Percentiles rank a stretch among this genome's conserved stretches.
phyloP scores from a whole-genome alignment of 2,888 invertebrate species.

The Alloplasta piceator region DNA sequence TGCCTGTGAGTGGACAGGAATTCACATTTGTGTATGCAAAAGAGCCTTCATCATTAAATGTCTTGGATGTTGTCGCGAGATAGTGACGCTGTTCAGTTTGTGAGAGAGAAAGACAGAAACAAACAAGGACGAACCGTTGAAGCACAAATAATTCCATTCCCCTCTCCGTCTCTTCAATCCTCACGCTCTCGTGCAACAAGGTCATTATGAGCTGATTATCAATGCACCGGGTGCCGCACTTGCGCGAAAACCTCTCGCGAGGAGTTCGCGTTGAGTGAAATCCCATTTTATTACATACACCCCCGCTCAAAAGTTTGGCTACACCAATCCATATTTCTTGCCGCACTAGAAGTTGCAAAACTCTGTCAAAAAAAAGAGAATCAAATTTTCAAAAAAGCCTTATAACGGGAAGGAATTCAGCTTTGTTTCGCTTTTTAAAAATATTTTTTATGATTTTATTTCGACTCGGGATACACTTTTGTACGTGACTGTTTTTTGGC shows the following conservation, averaged over 20 bases:
- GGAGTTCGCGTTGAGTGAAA: background rate
- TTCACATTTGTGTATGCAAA: conserved; percentile 45
- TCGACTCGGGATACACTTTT: no score
- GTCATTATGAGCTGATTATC: conserved; percentile 68
- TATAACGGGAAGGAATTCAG: no score
- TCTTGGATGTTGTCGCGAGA: conserved; percentile 33
- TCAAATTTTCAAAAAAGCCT: no score
- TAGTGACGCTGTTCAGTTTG: background rate
- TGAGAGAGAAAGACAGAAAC: conserved; percentile 46
- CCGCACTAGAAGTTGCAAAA: no score
- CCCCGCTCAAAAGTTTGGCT: no score
- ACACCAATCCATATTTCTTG: no score
- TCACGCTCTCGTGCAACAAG: conserved; percentile 67
- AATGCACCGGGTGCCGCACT: conserved; percentile 54
- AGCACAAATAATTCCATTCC: conserved; percentile 55
- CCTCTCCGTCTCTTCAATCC: conserved; percentile 14
- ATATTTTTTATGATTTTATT: no score
- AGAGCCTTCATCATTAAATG: conserved; percentile 40
- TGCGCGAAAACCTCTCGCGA: conserved; percentile 10
- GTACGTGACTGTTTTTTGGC: no score
- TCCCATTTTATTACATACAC: background rate
- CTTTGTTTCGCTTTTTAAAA: no score
- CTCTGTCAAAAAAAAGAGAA: no score
- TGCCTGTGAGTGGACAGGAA: background rate
- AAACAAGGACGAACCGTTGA: conserved; percentile 65